Evolutionary conservation across 1,140 invertebrate genomes (phyloP).

Genomic region (Heliconius melpomene): DNA sequence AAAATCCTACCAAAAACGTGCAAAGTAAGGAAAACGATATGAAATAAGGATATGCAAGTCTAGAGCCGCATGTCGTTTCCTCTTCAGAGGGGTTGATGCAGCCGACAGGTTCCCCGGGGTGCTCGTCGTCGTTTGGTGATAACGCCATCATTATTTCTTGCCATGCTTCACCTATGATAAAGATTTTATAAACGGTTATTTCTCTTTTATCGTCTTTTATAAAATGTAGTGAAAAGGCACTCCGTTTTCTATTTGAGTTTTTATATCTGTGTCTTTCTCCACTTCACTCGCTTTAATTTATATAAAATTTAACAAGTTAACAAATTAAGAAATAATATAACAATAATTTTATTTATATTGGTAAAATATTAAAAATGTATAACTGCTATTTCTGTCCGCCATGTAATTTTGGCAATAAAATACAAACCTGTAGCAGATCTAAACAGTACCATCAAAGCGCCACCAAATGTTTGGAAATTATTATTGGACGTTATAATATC

Average conservation of each 20-base stretch:
- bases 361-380: too few relatives aligned
- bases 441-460: slow-evolving; percentile 97
- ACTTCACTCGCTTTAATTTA: too few relatives aligned
- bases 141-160: slow-evolving; percentile 76
- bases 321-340: too few relatives aligned
- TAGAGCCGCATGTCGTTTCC: slow-evolving; percentile 50
- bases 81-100: slow-evolving; percentile 47
- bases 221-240: too few relatives aligned
- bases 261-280: too few relatives aligned
- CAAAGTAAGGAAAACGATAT: slow-evolving; percentile 73
- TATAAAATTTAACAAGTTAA: too few relatives aligned
- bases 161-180: slow-evolving; percentile 66
- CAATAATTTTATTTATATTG: too few relatives aligned
- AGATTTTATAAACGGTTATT: too few relatives aligned
- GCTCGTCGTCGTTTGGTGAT: slow-evolving; percentile 54
- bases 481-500: slow-evolving; percentile 96
- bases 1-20: slow-evolving; percentile 63
- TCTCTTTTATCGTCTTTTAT: too few relatives aligned
- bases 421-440: slow-evolving; percentile 92
- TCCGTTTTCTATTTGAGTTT: too few relatives aligned
- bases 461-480: slow-evolving; percentile 99
- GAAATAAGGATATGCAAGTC: slow-evolving; percentile 66
- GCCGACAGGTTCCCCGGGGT: slow-evolving; percentile 45
- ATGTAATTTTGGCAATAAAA: not conserved
- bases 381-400: too few relatives aligned